Evolutionary conservation across 2,113 vertebrate genomes (phyloP).

Genomic region (Rallus limicola): DNA sequence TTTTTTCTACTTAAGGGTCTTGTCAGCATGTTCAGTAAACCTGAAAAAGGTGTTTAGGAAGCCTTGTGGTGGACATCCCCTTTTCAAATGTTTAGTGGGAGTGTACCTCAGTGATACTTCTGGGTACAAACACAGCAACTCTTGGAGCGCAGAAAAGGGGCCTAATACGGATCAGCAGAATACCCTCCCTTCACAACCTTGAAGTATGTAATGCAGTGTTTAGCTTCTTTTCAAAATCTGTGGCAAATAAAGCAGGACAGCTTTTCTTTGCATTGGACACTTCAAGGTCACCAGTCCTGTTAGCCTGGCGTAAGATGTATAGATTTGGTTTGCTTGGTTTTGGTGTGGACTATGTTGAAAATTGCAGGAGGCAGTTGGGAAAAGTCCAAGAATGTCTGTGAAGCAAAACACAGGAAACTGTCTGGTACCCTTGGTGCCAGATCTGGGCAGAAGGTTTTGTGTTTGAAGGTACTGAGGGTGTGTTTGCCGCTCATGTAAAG

Average conservation of each 20-base stretch:
- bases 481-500: neutral
- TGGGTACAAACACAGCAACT: neutral
- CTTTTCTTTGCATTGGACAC: neutral
- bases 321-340: neutral
- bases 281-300: conserved; percentile 18
- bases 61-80: neutral
- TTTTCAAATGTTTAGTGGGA: neutral
- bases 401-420: neutral
- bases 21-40: neutral
- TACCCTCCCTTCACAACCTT: neutral
- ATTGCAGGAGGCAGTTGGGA: neutral
- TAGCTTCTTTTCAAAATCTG: neutral
- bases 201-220: neutral
- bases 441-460: neutral
- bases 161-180: neutral
- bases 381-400: neutral
- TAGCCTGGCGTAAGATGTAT: neutral
- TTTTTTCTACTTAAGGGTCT: neutral
- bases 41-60: neutral
- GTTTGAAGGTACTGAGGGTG: neutral
- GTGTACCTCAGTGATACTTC: neutral
- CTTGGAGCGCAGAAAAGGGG: neutral
- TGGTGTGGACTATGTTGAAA: neutral
- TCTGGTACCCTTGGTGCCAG: neutral
- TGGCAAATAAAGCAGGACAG: neutral